Conservation (phyloP, 2,888 invertebrate species). For the Drosophila cracens region DNA sequence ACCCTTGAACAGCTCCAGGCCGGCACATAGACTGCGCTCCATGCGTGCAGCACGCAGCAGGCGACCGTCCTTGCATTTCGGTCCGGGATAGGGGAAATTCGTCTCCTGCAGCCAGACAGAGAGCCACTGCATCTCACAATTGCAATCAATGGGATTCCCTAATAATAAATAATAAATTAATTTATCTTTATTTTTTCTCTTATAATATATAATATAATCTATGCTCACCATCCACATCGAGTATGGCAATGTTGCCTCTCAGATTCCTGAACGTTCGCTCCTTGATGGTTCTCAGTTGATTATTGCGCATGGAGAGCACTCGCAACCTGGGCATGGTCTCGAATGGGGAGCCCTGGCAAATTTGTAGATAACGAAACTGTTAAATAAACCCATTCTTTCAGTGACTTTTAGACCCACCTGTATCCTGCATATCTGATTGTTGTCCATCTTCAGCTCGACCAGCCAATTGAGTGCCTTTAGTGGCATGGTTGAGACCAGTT, state of each 20-base stretch:
- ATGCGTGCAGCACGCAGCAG: conserved; percentile 90
- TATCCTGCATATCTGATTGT: conserved; percentile 92
- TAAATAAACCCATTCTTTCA: background rate
- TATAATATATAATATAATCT: background rate
- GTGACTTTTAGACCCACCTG: conserved; percentile 82
- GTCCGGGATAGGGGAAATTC: conserved; percentile 88
- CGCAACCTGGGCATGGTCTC: conserved; percentile 93
- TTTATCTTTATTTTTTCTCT: background rate
- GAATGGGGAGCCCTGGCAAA: conserved; percentile 89
- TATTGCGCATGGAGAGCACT: conserved; percentile 91
- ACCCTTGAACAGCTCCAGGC: conserved; percentile 71
- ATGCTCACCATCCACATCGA: conserved; percentile 91
- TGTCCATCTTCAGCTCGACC: conserved; percentile 93
- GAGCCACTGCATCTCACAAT: conserved; percentile 93
- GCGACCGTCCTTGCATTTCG: conserved; percentile 92
- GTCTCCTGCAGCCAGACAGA: conserved; percentile 93
- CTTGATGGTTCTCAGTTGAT: conserved; percentile 90
- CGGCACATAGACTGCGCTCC: conserved; percentile 88
- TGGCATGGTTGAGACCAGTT: conserved; percentile 89
- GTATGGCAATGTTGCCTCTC: conserved; percentile 91
- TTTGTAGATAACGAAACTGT: background rate
- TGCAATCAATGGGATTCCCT: conserved; percentile 94
- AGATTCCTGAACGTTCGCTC: conserved; percentile 91
- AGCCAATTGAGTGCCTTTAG: conserved; percentile 92
- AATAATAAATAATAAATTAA: conserved; percentile 7